Conservation (phyloP, 2,113 vertebrate species). For the Fregata magnificens region DNA sequence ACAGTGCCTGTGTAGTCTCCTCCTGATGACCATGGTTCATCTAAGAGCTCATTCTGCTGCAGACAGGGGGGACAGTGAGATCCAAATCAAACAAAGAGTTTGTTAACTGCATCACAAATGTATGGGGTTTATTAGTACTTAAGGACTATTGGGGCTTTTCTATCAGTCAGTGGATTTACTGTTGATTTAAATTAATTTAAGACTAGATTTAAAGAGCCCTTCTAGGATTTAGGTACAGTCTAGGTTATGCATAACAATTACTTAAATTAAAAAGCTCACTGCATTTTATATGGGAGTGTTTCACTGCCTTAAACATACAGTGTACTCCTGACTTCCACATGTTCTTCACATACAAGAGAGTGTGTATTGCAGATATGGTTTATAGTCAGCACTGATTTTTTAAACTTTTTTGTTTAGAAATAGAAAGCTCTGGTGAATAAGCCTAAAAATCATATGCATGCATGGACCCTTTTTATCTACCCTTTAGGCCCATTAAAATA, state of each 20-base stretch:
- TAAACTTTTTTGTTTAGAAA: not conserved
- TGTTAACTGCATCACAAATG: not conserved
- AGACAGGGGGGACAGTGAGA: not conserved
- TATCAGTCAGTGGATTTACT: not conserved
- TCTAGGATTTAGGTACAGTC: not conserved
- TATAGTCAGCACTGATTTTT: not conserved
- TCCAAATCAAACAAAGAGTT: not conserved
- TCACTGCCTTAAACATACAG: not conserved
- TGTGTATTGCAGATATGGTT: not conserved
- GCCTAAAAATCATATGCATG: not conserved
- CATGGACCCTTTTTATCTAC: not conserved
- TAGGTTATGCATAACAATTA: not conserved
- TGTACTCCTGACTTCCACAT: not conserved
- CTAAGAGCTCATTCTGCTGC: constrained; percentile 25
- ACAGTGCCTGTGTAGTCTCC: not conserved
- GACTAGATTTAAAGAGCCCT: not conserved
- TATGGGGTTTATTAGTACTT: not conserved
- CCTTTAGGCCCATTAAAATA: not conserved
- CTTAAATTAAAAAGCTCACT: not conserved
- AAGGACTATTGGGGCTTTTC: not conserved
- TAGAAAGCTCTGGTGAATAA: not conserved
- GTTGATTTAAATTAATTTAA: not conserved
- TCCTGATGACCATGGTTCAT: not conserved
- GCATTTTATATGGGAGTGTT: not conserved
- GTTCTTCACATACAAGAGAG: not conserved